Evolutionary conservation across 37 sponge, comb jelly and placozoan genomes (phyloP).

Genomic region (Chondrosia reniformis): DNA sequence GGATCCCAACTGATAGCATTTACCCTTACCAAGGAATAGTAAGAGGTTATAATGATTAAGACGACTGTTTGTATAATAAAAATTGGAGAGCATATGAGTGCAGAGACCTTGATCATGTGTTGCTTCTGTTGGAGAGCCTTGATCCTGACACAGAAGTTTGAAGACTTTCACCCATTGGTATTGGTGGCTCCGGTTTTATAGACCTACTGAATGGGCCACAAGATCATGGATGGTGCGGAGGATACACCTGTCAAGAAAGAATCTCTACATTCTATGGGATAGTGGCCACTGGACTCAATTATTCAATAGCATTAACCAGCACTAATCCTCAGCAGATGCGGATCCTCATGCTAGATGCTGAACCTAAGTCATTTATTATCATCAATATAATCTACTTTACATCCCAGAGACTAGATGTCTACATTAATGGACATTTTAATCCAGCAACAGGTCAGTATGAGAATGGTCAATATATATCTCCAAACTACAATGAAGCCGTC

Average conservation of each 20-base stretch:
- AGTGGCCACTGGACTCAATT: conserved; percentile 63
- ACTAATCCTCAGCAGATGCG: conserved; percentile 84
- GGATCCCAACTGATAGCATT: conserved; percentile 1
- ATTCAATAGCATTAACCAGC: conserved; percentile 76
- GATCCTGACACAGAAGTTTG: conserved; percentile 93
- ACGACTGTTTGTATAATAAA: conserved; percentile 39
- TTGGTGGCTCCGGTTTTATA: conserved; percentile 76
- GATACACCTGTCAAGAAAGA: conserved; percentile 96
- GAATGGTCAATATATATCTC: background rate
- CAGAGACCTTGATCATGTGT: conserved; percentile 61
- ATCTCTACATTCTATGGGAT: conserved; percentile 88
- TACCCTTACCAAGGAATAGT: conserved; percentile 83
- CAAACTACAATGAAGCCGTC: too few species aligned
- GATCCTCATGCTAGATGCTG: conserved; percentile 65
- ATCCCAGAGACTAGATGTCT: conserved; percentile 83
- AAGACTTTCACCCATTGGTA: conserved; percentile 82
- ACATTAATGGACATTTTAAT: conserved; percentile 7
- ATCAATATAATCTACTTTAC: conserved; percentile 70
- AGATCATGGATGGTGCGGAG: conserved; percentile 97
- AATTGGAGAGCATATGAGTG: conserved; percentile 84
- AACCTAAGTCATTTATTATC: conserved; percentile 45
- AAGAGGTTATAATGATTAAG: conserved; percentile 26
- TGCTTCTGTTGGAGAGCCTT: conserved; percentile 93
- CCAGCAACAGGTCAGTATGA: too few species aligned
- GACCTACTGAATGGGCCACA: conserved; percentile 89